Base-by-base conservation (phyloP, 2,113 vertebrate genomes). In the Cercocebus atys region DNA sequence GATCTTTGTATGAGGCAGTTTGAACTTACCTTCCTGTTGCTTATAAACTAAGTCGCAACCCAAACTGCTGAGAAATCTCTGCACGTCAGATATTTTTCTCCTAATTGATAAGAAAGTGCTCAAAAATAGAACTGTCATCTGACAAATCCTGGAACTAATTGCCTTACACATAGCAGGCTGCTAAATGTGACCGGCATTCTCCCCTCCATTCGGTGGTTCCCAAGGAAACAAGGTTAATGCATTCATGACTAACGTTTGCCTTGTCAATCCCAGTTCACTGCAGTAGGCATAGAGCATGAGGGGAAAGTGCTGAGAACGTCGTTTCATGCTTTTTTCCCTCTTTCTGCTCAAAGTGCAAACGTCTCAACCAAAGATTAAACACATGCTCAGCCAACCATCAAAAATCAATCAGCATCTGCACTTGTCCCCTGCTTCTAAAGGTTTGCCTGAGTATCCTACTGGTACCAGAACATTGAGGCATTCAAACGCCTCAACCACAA, bases 101-200 rank as follows among this genome's bases (percentile, higher is more conserved):
- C 89, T 96, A 96, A 94, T 87, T 95, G 96, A 97, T 97, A 95
- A 96, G 87, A 92, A 97, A 96, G 64, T 32, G 25, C 87, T 89
- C 96, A 82, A 95, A 97, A 97, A 97, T 96, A 97, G 95, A 97
- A 90, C 80, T 88, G 86, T 94, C 96, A 96, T 92, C 94, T 90
- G 90, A 95, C 90, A 97, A 92, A 92, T 93, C 90, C 94, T 92
- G 87, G 87, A 86, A 92, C 95, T 96, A 97, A 98, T 87, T 98
- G 97, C 88, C 80, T 93, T 92, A 94, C 75, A 82, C 35, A 1
- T 72, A 61, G 70, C 91, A 91, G 92, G 73, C 93, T 95, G 93
- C 79, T 94, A 27, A 78, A 78, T 70, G 96, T 95, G 94, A 94
- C 84, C 52, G 5, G 92, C 93, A 64, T 94, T 91, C 89, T 94